Evolutionary conservation across 2,888 invertebrate species (phyloP).

Genomic region (Bombylius major): DNA sequence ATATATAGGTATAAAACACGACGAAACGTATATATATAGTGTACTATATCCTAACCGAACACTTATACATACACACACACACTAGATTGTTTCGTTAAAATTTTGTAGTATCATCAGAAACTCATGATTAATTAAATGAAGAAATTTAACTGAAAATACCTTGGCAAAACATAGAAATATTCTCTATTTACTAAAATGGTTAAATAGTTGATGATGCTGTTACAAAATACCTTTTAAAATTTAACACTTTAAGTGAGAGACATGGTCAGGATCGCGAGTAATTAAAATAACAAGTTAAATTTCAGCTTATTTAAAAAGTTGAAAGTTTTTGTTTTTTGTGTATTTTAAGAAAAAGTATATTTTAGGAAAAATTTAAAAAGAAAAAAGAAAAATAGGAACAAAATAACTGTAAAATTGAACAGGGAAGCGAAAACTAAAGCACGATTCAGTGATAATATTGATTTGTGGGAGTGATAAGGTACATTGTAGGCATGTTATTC

Average conservation of each 20-base stretch:
- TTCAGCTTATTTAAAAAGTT: not conserved
- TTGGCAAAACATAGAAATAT: not conserved
- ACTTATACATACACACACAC: not conserved
- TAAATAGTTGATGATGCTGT: no score
- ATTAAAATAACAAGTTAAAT: not conserved
- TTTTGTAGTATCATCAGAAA: not conserved
- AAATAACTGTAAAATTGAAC: not conserved
- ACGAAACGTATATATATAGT: no score
- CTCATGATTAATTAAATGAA: conserved; percentile 5
- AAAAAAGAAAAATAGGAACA: not conserved
- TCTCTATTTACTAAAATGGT: no score
- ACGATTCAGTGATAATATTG: not conserved
- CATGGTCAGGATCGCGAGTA: not conserved
- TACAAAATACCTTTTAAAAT: not conserved
- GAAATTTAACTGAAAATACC: not conserved
- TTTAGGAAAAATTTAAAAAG: not conserved
- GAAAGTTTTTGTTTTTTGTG: not conserved
- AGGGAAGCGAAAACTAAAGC: not conserved
- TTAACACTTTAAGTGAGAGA: not conserved
- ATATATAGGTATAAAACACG: no score
- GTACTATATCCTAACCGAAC: not conserved
- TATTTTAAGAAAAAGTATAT: not conserved
- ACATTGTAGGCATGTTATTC: not conserved
- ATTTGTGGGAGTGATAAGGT: not conserved
- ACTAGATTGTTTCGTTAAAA: not conserved